Base-by-base conservation (phyloP, 2,113 vertebrate species). In the Dascyllus trimaculatus region DNA sequence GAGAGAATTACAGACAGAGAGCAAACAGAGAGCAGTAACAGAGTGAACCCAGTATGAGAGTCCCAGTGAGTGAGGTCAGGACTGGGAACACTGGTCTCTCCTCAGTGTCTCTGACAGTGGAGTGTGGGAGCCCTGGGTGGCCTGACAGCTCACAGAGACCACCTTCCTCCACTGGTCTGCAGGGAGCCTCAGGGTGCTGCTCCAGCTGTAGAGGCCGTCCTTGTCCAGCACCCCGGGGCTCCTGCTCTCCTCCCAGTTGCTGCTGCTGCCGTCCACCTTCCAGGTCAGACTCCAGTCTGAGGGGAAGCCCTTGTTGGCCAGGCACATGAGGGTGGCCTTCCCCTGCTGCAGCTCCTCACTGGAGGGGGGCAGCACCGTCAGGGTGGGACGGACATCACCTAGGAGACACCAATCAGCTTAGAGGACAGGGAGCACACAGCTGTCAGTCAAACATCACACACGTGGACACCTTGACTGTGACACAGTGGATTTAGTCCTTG, bases 111-210 rank as follows among this genome's bases (percentile, higher is more conserved):
- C 35, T 60, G 67, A 40, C 29, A 66, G 2, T 4, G 64, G 52
- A 46, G 60, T 19, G 60, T 76, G 72, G 65, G 65, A 71, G 43
- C 76, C 76, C 68, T 65, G 67, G 59, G 51, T 67, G 74, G 80
- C 80, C 74, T 77, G 67, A 62, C 74, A 82, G 80, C 35, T 73
- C 58, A 81, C 79, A 26, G 76, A 71, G 61, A 10, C 25, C 63
- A 49, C 48, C 48, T 51, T 61, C 38, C 9, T 15, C 80, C 74
- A 72, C 62, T 68, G 74, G 38, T 72, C 73, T 67, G 70, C 70
- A 80, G 61, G 4, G 68, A 79, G 19, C 52, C 56, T 80, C 78
- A 80, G 78, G 78, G 57, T 69, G 71, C 78, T 81, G 78, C 78
- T 81, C 78, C 78, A 81, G 70, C 62, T 80, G 71, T 74, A 73